Evolutionary conservation across 1,140 invertebrate species (phyloP).

Genomic region (Heliothis subflexa): DNA sequence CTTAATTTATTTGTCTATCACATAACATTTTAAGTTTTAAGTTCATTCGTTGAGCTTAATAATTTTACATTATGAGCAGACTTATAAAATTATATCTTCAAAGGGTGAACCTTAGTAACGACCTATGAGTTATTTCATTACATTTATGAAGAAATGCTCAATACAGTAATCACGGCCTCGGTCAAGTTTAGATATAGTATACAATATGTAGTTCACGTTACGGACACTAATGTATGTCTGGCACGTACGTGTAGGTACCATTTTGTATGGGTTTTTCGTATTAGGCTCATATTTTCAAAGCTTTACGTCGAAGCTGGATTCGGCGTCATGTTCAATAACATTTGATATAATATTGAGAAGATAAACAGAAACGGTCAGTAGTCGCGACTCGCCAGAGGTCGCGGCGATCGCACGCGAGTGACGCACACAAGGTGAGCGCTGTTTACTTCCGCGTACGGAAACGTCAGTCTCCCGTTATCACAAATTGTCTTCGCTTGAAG

Average conservation of each 20-base stretch:
- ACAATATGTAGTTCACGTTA: neutral
- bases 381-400: conserved; percentile 16
- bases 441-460: conserved; percentile 54
- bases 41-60: conserved; percentile 36
- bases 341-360: conserved; percentile 6
- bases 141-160: conserved; percentile 29
- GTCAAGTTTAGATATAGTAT: conserved; percentile 33
- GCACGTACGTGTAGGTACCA: neutral
- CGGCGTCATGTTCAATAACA: conserved; percentile 10
- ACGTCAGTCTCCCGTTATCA: conserved; percentile 61
- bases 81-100: neutral
- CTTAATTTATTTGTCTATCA: conserved; percentile 50
- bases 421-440: conserved; percentile 46
- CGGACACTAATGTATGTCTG: conserved; percentile 3
- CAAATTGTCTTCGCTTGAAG: conserved; percentile 53
- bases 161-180: conserved; percentile 34
- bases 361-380: conserved; percentile 37
- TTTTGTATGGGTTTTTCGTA: neutral
- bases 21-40: conserved; percentile 22
- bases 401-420: conserved; percentile 26
- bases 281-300: neutral
- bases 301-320: neutral
- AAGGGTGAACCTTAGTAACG: neutral
- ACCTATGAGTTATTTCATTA: conserved; percentile 21
- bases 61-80: conserved; percentile 24